phyloP scores from a whole-genome alignment of 2,888 invertebrate genomes.

The Mellilla xanthometata region DNA sequence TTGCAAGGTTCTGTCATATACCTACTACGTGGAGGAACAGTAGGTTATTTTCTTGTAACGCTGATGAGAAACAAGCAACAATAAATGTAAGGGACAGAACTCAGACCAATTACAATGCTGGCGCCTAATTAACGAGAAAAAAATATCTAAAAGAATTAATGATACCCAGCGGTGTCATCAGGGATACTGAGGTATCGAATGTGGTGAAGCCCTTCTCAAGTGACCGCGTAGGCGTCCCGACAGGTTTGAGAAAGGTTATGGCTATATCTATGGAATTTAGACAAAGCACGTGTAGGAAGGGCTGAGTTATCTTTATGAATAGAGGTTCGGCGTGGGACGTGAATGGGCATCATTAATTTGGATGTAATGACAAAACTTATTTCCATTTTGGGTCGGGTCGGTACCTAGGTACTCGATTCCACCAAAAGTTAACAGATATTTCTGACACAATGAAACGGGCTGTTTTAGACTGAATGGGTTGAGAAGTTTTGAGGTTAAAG shows the following conservation, averaged over 20 bases:
- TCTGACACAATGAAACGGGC: background rate
- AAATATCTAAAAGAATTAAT: too few relatives aligned
- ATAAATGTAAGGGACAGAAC: too few relatives aligned
- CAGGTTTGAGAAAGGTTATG: constrained; percentile 34
- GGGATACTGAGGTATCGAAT: background rate
- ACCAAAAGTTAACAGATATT: constrained; percentile 7
- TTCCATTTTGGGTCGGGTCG: constrained; percentile 17
- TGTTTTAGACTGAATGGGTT: background rate
- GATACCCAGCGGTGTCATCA: background rate
- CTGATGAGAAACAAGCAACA: too few relatives aligned
- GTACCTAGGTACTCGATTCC: background rate
- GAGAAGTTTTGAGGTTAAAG: too few relatives aligned
- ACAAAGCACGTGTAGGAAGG: constrained; percentile 35
- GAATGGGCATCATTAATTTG: constrained; percentile 31
- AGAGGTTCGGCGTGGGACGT: constrained; percentile 27
- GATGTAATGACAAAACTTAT: constrained; percentile 31
- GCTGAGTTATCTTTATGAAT: constrained; percentile 29
- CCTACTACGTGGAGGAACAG: too few relatives aligned
- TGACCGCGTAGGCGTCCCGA: constrained; percentile 29
- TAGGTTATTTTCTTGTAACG: too few relatives aligned
- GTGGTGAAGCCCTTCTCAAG: constrained; percentile 8
- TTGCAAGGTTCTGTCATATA: background rate
- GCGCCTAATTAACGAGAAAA: too few relatives aligned
- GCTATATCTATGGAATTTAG: constrained; percentile 34
- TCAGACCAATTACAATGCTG: too few relatives aligned